Base-by-base conservation (phyloP, 35 echinoderm and acorn worm species). In the Stichopus chloronotus region DNA sequence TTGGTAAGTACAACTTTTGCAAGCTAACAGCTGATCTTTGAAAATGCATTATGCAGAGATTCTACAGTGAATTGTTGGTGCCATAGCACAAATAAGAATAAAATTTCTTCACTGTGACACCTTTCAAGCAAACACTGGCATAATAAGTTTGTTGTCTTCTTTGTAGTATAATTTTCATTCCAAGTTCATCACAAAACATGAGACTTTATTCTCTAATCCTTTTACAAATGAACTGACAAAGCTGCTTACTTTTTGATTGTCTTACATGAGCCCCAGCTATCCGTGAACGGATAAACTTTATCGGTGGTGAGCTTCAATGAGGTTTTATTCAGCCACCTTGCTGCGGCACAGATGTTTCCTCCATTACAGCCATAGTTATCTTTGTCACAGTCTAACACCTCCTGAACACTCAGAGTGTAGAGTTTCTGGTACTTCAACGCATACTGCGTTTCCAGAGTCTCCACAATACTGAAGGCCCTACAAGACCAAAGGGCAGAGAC, bases 391-490 rank as follows among this genome's bases (percentile, higher is more conserved):
- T 98, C 97, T 52, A 98, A 92, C 21, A 98, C 24, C 72, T 98
- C 93, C 76, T 98, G 97, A 30, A 83, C n/a, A 72, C 97, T 98
- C 11, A 98, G 87, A 5, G 71, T 54, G n/a, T 79, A 82, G 14
- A 98, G 72, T 19, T 79, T 92, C 21, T 93, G 76, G 24, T 84
- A 86, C 57, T 96, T 94, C 22, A 98, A 10, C 8, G 93, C 97
- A 80, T 77, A 74, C 91, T 96, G 90, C 17, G 94, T 96, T 80
- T 96, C 97, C 14, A 98, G 88, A 65, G 85, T 84, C 88, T 98
- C 97, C 20, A 94, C 90, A 58, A 93, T 95, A 86, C 93, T 96
- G 81, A 98, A 98, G 21, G 97, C 97, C 97, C 97, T 98, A 76
- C 21, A 87, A 24, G 21, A 83, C 7, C 81, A 17, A 76, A 84